Conservation (phyloP, 2,797 vertebrate species). For the Xiphorhynchus erythropygius region DNA sequence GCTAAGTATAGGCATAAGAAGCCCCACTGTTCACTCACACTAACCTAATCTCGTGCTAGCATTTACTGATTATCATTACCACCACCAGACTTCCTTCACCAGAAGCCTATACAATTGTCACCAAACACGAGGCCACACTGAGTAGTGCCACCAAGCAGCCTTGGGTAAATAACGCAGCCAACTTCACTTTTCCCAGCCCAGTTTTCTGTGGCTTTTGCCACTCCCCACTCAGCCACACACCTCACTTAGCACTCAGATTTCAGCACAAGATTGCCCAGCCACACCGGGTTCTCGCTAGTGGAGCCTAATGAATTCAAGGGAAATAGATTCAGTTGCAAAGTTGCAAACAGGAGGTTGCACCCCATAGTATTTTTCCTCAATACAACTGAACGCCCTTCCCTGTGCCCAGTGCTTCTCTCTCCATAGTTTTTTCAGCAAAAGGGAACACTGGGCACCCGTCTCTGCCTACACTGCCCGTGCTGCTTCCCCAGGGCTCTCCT, state of each 20-base stretch:
- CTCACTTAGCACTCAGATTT: rapidly evolving
- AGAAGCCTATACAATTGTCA: rapidly evolving
- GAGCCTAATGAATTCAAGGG: no score
- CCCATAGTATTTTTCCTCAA: not conserved
- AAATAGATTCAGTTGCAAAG: not conserved
- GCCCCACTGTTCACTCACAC: not conserved
- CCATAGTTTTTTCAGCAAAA: rapidly evolving
- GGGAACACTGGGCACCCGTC: not conserved
- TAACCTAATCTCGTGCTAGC: not conserved
- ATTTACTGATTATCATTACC: not conserved
- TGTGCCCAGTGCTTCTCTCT: rapidly evolving
- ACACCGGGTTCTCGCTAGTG: not conserved
- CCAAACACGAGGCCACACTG: rapidly evolving
- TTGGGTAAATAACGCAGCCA: not conserved
- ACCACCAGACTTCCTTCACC: not conserved
- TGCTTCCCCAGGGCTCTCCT: not conserved
- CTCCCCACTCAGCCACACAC: not conserved
- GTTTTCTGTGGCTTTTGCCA: not conserved
- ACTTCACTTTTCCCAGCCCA: not conserved
- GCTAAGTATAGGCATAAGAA: not conserved
- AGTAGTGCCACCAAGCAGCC: rapidly evolving
- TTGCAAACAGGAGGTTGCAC: not conserved
- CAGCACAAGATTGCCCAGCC: not conserved
- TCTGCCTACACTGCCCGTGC: not conserved
- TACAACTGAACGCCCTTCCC: not conserved